Evolutionary conservation across 2,797 vertebrate species (phyloP), one percentile per base, ranked within the genome.

Genomic region (Chaunax sp.): DNA sequence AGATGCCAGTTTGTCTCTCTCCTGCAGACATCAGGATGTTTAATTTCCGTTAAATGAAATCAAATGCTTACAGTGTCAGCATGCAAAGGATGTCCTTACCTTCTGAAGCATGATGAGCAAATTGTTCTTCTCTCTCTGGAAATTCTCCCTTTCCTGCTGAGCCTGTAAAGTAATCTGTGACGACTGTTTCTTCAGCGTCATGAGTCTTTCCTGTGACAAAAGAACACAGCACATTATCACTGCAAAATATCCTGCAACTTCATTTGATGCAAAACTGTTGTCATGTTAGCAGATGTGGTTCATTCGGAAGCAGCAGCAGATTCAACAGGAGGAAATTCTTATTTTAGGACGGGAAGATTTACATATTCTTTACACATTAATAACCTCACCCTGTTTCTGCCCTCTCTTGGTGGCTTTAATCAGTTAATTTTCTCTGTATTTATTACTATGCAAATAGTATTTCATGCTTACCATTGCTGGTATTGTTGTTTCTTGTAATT

Each of bases 121-220:
- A 71, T 91, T 94, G 83, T 86, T 93, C 77, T 94, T 94, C 86
- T 95, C 94, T 65, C 90, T 93, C 71, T 94, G 88, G 80, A 95
- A 94, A 69, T 84, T 90, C 37, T 95, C 93, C 71, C 92, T 90
- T 68, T 95, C 94, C 57, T 91, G 89, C 80, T 94, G 93, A 69
- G 92, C 81, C 86, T 94, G 94, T 66, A 91, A 87, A 28, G 83
- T 88, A 33, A 93, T 94, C 90, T 94, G 93, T 20, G 89, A 84
- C 14, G 96, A 95, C 90, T 98, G 97, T 79, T 96, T 98, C 94
- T 97, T 98, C 84, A 98, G 90, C 7, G 95, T 94, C 86, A 95
- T 90, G 69, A 98, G 93, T 85, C 96, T 95, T 86, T 98, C 97
- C 97, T 98, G 73, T 37, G 63, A 25, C 10, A 43, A 8, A 8